phyloP scores from a whole-genome alignment of 2,888 invertebrate genomes.

The Priocnemis perturbator region DNA sequence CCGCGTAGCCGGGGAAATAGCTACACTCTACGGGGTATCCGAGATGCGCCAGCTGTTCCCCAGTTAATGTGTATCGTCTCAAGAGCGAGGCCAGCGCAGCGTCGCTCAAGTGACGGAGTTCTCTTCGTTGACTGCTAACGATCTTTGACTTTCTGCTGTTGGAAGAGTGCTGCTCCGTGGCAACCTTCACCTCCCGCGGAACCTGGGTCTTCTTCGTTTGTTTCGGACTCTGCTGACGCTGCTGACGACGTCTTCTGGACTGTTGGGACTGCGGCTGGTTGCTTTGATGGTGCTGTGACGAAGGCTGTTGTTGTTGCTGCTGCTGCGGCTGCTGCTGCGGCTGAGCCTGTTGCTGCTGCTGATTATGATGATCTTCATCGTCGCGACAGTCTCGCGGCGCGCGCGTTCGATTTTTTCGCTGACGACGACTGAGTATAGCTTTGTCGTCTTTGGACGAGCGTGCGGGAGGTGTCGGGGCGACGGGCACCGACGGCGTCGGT shows the following conservation, averaged over 20 bases:
- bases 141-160: slow-evolving; percentile 47
- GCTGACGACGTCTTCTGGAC: slow-evolving; percentile 18
- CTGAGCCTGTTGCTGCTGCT: slow-evolving; percentile 19
- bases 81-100: slow-evolving; percentile 79
- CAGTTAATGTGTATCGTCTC: slow-evolving; percentile 80
- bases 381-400: slow-evolving; percentile 54
- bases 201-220: not conserved
- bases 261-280: slow-evolving; percentile 2
- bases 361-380: slow-evolving; percentile 40
- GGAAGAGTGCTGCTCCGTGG: too few relatives aligned
- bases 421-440: slow-evolving; percentile 76
- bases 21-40: slow-evolving; percentile 85
- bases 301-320: slow-evolving; percentile 18
- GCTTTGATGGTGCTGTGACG: slow-evolving; percentile 33
- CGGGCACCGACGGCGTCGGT: not conserved
- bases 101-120: slow-evolving; percentile 76
- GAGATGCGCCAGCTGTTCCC: slow-evolving; percentile 80
- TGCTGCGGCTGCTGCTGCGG: slow-evolving; percentile 29
- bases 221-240: not conserved
- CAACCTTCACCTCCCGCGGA: slow-evolving; percentile 27
- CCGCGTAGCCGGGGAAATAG: slow-evolving; percentile 76
- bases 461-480: not conserved
- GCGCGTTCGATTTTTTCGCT: slow-evolving; percentile 76
- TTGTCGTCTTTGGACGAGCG: slow-evolving; percentile 64
- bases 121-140: slow-evolving; percentile 63